phyloP scores from a whole-genome alignment of 2,113 vertebrate species.

The Cyprinodon brontotheroides region DNA sequence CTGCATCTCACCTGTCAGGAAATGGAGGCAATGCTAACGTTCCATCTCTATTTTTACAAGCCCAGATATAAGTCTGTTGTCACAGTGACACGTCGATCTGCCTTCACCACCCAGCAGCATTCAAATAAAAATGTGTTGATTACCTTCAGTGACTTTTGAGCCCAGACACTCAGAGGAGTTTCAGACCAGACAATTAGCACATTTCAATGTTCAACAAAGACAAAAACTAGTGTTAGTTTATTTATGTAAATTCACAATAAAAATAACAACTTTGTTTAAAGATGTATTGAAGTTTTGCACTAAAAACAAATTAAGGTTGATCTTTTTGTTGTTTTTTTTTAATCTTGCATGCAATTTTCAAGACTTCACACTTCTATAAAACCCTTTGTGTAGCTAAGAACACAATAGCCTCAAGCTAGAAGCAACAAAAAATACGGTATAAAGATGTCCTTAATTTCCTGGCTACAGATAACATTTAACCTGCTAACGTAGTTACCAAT shows the following conservation, averaged over 20 bases:
- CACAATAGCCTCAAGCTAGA: no score
- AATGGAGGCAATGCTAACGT: slow-evolving; percentile 4
- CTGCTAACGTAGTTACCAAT: no score
- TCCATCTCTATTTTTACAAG: slow-evolving; percentile 57
- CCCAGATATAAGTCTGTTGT: slow-evolving; percentile 49
- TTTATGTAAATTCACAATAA: neutral
- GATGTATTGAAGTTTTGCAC: neutral
- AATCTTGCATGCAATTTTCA: neutral
- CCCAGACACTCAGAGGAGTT: slow-evolving; percentile 11
- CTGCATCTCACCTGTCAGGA: slow-evolving; percentile 4
- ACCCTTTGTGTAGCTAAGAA: neutral
- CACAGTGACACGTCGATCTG: slow-evolving; percentile 39
- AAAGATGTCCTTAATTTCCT: no score
- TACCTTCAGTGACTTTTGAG: slow-evolving; percentile 37
- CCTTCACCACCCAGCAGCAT: slow-evolving; percentile 25
- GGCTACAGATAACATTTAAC: no score
- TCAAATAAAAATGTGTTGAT: slow-evolving; percentile 69
- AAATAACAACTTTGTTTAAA: neutral
- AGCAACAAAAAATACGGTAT: no score
- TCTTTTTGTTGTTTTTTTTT: neutral
- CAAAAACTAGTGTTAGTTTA: neutral
- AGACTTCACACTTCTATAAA: neutral
- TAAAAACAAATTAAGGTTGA: neutral
- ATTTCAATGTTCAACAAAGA: slow-evolving; percentile 33
- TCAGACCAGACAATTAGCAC: slow-evolving; percentile 54